Conservation (phyloP, 2,888 invertebrate genomes). For the Oxystoma pomonae region DNA sequence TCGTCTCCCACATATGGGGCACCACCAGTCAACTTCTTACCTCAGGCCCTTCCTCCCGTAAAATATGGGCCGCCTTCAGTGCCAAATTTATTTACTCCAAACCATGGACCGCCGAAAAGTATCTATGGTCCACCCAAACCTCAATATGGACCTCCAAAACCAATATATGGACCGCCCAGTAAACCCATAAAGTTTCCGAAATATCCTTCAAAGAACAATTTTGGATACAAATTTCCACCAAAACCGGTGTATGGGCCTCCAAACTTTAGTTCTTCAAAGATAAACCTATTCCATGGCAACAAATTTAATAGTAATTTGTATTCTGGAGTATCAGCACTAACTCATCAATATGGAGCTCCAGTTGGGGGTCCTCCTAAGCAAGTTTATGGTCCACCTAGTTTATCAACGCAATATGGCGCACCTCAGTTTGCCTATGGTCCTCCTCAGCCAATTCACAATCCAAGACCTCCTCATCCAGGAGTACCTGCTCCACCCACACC, state of each 20-base stretch:
- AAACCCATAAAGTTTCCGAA: conserved; percentile 38
- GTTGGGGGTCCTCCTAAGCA: conserved; percentile 18
- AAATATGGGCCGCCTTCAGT: conserved; percentile 21
- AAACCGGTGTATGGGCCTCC: conserved; percentile 8
- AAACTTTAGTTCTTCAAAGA: conserved; percentile 25
- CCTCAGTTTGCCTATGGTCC: conserved; percentile 56
- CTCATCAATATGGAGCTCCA: conserved; percentile 29
- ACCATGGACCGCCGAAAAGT: conserved; percentile 40
- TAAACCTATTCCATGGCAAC: conserved; percentile 18
- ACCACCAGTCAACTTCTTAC: conserved; percentile 19
- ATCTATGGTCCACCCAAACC: conserved; percentile 47
- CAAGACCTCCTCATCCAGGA: conserved; percentile 60
- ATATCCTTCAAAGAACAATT: conserved; percentile 40
- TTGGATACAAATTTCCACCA: conserved; percentile 31
- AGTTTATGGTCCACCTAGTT: conserved; percentile 48
- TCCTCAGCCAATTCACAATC: conserved; percentile 55
- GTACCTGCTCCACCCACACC: conserved; percentile 72
- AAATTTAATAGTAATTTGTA: conserved; percentile 22
- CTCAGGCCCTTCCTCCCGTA: conserved; percentile 11
- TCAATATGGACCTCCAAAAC: conserved; percentile 39
- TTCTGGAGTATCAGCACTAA: conserved; percentile 19
- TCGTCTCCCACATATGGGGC: conserved; percentile 32
- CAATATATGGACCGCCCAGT: conserved; percentile 14
- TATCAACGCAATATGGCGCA: conserved; percentile 50
- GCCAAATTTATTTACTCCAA: conserved; percentile 12